These are phyloP conservation scores for Felis chaus DNA, from an alignment of 2,113 vertebrate genomes.

Conservation along the genomic window DNA sequence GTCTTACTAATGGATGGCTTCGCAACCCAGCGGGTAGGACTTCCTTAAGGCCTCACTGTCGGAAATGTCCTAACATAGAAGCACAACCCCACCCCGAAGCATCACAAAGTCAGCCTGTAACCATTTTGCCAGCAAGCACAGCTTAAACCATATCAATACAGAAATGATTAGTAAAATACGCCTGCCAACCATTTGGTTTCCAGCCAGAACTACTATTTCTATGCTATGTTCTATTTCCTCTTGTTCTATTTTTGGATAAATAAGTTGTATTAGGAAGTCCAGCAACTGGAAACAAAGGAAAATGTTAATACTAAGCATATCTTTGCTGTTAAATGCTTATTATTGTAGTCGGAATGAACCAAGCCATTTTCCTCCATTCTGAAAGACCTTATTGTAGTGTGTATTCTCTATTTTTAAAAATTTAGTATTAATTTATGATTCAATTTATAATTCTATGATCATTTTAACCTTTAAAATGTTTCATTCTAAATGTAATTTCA, in stretches of 20 bases:
- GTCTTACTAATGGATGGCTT: neutral
- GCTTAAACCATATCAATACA: neutral
- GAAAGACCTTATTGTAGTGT: neutral
- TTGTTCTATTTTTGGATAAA: slow-evolving; percentile 52
- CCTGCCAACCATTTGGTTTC: neutral
- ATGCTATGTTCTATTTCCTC: slow-evolving; percentile 41
- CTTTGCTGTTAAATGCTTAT: neutral
- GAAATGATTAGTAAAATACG: neutral
- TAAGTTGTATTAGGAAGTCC: slow-evolving; percentile 1
- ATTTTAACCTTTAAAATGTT: neutral
- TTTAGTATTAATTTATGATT: neutral
- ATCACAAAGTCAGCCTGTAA: neutral
- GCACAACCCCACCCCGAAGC: neutral
- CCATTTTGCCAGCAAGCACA: neutral
- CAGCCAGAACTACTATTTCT: slow-evolving; percentile 17
- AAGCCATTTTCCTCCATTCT: neutral
- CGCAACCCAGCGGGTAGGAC: neutral
- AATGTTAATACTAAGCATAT: slow-evolving; percentile 8
- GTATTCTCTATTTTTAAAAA: neutral
- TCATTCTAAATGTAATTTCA: neutral
- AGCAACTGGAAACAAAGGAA: slow-evolving; percentile 53
- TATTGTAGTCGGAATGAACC: neutral
- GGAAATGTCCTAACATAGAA: neutral
- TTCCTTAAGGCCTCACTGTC: neutral
- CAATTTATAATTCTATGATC: neutral